phyloP scores from a whole-genome alignment of 35 echinoderm and acorn worm species.

The Heliocidaris erythrogramma region DNA sequence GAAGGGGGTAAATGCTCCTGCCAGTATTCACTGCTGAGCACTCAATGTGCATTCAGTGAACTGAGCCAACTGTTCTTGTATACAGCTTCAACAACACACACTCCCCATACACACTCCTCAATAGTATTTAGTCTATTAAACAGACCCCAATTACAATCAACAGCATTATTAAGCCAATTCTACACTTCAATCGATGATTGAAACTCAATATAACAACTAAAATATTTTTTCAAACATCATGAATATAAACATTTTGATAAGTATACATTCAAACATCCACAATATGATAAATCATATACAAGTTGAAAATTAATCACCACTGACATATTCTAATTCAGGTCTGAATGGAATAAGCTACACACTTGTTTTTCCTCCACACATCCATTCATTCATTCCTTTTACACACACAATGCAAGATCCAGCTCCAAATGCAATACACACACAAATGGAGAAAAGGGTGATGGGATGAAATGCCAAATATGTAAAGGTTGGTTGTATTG shows the following conservation, averaged over 20 bases:
- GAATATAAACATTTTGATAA: neutral
- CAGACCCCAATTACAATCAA: neutral
- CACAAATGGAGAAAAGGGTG: neutral
- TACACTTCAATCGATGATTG: neutral
- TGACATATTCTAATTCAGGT: neutral
- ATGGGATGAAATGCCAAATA: neutral
- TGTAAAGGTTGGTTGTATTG: neutral
- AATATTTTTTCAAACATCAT: neutral
- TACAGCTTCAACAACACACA: neutral
- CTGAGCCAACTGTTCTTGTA: neutral
- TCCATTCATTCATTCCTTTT: neutral
- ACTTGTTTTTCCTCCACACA: neutral
- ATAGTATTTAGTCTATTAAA: neutral
- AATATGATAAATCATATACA: neutral
- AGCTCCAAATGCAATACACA: neutral
- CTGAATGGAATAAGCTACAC: neutral
- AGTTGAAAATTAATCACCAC: neutral
- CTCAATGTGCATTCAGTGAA: constrained; percentile 1
- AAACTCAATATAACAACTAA: neutral
- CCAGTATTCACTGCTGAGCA: neutral
- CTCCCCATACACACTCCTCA: neutral
- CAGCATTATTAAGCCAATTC: neutral
- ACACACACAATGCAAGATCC: neutral
- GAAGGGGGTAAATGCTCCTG: neutral
- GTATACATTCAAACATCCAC: neutral